Base-by-base conservation (phyloP, 2,888 invertebrate species). In the Alcis repandata region DNA sequence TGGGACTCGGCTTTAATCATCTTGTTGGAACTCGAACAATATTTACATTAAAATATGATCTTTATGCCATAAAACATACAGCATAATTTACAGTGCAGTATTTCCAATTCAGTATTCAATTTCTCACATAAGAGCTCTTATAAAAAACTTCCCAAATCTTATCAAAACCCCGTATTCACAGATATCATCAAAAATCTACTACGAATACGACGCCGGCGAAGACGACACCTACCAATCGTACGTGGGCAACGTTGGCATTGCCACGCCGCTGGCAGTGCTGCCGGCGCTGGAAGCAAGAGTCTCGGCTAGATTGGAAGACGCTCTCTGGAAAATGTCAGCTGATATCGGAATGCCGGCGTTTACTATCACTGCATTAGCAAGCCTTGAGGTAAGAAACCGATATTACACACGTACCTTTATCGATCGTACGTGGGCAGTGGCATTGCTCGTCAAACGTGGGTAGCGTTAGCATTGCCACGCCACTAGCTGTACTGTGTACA, bases 301-400 rank as follows among this genome's bases (percentile, higher is more conserved):
- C 0, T 73, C 87, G 0, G 91, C 91, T 0, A 53, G 93, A 1
- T 68, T 92, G 0, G 93, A 94, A 41, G 93, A 89, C 67, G 81
- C 90, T 0, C 70, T 94, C 36, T 92, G 91, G 88, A 91, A 90
- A 62, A 86, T 93, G 84, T 77, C 85, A 0, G 91, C 92, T 0
- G 88, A 91, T 57, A 89, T 93, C 13, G 82, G 86, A 11, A 92
- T 93, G 91, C 93, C 93, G 0, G 86, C 90, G 0, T 93, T 92
- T 64, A 85, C 85, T 1, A 88, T 94, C 58, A 87, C 82, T 8
- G 91, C 93, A 0, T 73, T 82, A 0, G 93, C 92, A 2, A 86
- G 87, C 15, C 82, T 93, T 0, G 92, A 91, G 87, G 93, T 92
- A 69, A 69, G 63, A 63, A 45, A n/a, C n/a, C n/a, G n/a, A n/a